Evolutionary conservation across 2,797 vertebrate species (phyloP), one percentile per base, ranked within the genome.

Genomic region (Astyanax mexicanus): DNA sequence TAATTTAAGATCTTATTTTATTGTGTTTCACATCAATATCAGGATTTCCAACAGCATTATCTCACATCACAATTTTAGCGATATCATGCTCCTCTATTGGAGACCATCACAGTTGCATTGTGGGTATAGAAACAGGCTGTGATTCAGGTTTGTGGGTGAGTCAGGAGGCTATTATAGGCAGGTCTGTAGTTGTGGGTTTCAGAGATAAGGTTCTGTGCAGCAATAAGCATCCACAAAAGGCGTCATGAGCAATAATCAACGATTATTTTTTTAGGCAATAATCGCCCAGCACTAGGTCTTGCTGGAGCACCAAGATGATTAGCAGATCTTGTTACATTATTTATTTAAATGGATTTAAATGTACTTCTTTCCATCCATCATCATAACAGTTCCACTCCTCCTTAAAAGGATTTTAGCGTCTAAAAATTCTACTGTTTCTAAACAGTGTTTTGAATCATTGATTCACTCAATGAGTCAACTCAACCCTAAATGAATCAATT

Each of bases 71-170:
- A n/a, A n/a, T n/a, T n/a, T n/a, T n/a, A n/a, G n/a, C n/a, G n/a
- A n/a, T n/a, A n/a, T n/a, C n/a, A n/a, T n/a, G n/a, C n/a, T n/a
- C n/a, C n/a, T n/a, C n/a, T n/a, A n/a, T n/a, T n/a, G n/a, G n/a
- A n/a, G n/a, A n/a, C n/a, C n/a, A n/a, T n/a, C n/a, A n/a, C 4
- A 21, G 2, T 11, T 40, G 35, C 64, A 13, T 58, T 32, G 15
- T 40, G 60, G 23, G 19, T 37, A 37, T 21, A 10, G 10, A 58
- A 55, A 12, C 58, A 61, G 5, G 11, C 10, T 62, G 37, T 65
- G 62, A 65, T 25, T 65, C 40, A 65, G 23, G 27, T 64, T 64
- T 42, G 21, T 25, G 40, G 40, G 23, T 65, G 62, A 23, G 62
- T 65, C 40, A 65, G 25, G n/a, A n/a, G n/a, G n/a, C n/a, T 65